These are phyloP conservation scores for Actinia equina DNA, from an alignment of 64 coral and sea anemone species.

Conservation along the genomic window DNA sequence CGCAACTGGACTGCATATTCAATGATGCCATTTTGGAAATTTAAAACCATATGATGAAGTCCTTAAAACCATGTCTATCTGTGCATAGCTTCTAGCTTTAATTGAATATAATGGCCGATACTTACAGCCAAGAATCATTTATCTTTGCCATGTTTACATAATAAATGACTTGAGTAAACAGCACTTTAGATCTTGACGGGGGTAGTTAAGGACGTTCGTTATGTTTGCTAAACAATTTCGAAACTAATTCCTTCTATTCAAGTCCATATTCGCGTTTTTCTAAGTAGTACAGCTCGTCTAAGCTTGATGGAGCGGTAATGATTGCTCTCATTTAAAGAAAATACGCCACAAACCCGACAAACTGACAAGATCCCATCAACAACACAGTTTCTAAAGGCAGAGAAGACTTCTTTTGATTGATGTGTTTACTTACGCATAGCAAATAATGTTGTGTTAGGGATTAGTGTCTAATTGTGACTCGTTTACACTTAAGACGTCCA, in stretches of 20 bases:
- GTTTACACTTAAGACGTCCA: background rate
- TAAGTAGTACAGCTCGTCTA: too few relatives aligned
- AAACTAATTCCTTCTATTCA: background rate
- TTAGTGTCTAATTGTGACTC: conserved; percentile 8
- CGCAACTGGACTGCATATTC: background rate
- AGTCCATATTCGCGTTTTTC: background rate
- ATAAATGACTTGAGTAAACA: background rate
- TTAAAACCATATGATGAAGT: background rate
- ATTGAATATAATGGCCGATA: background rate
- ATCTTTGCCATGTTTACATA: background rate
- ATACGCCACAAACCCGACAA: background rate
- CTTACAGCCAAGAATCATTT: background rate
- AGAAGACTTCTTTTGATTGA: background rate
- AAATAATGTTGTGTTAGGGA: conserved; percentile 14
- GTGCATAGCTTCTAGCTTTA: background rate
- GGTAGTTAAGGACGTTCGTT: background rate
- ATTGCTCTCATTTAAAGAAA: background rate
- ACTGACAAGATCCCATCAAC: background rate
- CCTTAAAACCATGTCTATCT: background rate
- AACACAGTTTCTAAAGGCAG: background rate
- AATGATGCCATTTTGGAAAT: background rate
- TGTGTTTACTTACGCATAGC: background rate
- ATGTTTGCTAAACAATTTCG: background rate
- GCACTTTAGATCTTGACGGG: background rate
- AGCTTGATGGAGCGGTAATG: background rate